Base-by-base conservation (phyloP, 2,113 vertebrate genomes). In the Microcebus ravelobensis region DNA sequence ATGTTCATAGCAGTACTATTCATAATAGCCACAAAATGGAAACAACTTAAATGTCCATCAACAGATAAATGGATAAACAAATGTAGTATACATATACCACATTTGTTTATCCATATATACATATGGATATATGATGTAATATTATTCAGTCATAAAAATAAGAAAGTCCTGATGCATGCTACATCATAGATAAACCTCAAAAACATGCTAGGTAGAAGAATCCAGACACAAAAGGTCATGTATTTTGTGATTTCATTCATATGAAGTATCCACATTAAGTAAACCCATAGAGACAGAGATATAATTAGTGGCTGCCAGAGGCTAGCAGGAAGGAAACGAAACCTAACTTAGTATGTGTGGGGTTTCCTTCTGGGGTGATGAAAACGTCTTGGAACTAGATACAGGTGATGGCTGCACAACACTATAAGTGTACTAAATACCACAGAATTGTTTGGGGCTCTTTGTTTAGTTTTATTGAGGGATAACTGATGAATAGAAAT, bases 111-210 rank as follows among this genome's bases (percentile, higher is more conserved):
- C 45, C 45, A 45, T 55, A 15, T 18, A n/a, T 55, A 10, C 55
- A 83, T 63, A 82, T 18, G 2, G 18, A 13, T 68, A 87, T 63
- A 85, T 17, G 63, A 94, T 68, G 14, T 7, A 63, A 59, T 31
- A 93, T 29, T 91, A 94, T 83, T 86, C 48, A 74, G 14, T 2
- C 36, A 86, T 87, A 87, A 87, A 92, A 90, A 79, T n/a, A 95
- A 93, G 34, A 27, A 84, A 27, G 29, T 73, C 85, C 9, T 45
- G 34, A 67, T 42, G 45, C 2, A 48, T 71, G 59, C 50, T 70
- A 76, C 3, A 86, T 68, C 12, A 92, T 63, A 27, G 11, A 94
- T 96, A 23, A 87, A 71, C 65, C 80, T 96, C 8, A 83, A 87
- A 82, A 76, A 70, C 21, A 48, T 70, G 20, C 12, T 73, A 67